These are phyloP conservation scores for Sarcophaga variegata DNA, from an alignment of 2,888 invertebrate genomes.

Conservation along the genomic window DNA sequence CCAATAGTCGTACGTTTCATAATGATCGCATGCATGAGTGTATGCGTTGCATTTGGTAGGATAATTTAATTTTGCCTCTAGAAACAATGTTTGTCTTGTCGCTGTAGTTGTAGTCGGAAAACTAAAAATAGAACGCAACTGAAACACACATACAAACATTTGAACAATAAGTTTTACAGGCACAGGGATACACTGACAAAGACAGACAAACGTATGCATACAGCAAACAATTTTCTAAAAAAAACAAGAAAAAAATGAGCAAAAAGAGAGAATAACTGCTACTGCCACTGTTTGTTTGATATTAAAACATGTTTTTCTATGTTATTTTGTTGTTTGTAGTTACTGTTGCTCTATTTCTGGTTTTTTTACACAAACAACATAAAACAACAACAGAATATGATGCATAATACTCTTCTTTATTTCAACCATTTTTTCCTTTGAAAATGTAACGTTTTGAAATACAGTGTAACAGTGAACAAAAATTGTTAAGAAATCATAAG, in stretches of 20 bases:
- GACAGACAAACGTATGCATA: neutral
- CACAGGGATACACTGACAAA: conserved; percentile 4
- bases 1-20: no score
- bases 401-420: neutral
- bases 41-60: neutral
- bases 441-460: neutral
- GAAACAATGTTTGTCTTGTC: conserved; percentile 56
- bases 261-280: neutral
- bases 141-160: conserved; percentile 11
- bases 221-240: neutral
- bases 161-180: neutral
- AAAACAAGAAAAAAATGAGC: neutral
- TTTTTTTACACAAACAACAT: conserved; percentile 26
- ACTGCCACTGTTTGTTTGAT: conserved; percentile 51
- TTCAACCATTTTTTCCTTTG: neutral
- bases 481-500: neutral
- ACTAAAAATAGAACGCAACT: conserved; percentile 1
- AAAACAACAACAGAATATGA: conserved; percentile 18
- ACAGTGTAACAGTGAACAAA: neutral
- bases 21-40: neutral
- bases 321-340: conserved; percentile 26
- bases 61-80: conserved; percentile 66
- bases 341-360: conserved; percentile 6
- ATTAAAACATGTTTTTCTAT: conserved; percentile 64
- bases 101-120: conserved; percentile 15